Base-by-base conservation (phyloP, 2,888 invertebrate species). In the Pristionchus japonicus region DNA sequence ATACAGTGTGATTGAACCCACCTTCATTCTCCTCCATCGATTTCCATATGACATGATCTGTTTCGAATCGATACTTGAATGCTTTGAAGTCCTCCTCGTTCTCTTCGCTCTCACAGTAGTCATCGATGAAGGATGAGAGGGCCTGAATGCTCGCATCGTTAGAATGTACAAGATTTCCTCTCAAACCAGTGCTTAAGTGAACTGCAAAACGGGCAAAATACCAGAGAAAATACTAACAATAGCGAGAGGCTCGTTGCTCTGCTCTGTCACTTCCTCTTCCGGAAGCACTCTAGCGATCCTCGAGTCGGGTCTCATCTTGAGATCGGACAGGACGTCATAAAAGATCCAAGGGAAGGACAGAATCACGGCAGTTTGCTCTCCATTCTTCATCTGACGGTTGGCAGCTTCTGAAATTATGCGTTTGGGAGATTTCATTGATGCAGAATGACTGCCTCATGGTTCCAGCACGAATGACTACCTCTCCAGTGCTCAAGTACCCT, bases 331-430 rank as follows among this genome's bases (percentile, higher is more conserved):
- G 20, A 83, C 83, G 17, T 83, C 83, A 34, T 83, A 83, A 52
- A 83, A 49, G 52, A 49, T 23, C 83, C 83, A 83, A 3, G 83
- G 83, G 43, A 83, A 83, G 52, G 52, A 52, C 34, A 49, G 77
- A 17, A 77, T 27, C 43, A 77, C 43, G 43, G 77, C n/a, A 9
- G 77, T 43, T 6, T n/a, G 43, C 4, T 77, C 77, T 3, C 77
- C 43, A 27, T 77, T 77, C 47, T 43, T 1, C 40, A 77, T 23
- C 23, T 27, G 27, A n/a, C 27, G 40, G 13, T 77, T 40, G 27
- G 77, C 77, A 15, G 43, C 77, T 15, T 77, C 77, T 77, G 77
- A 40, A 43, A 34, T 34, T n/a, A n/a, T n/a, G n/a, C n/a, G n/a
- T n/a, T n/a, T n/a, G n/a, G n/a, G n/a, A 70, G 1, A 61, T 15